A percentile compares a stretch with the other conserved stretches of the same genome.
Evolutionary conservation across 1,140 invertebrate genomes (phyloP).

Genomic region (Papilio helenus): DNA sequence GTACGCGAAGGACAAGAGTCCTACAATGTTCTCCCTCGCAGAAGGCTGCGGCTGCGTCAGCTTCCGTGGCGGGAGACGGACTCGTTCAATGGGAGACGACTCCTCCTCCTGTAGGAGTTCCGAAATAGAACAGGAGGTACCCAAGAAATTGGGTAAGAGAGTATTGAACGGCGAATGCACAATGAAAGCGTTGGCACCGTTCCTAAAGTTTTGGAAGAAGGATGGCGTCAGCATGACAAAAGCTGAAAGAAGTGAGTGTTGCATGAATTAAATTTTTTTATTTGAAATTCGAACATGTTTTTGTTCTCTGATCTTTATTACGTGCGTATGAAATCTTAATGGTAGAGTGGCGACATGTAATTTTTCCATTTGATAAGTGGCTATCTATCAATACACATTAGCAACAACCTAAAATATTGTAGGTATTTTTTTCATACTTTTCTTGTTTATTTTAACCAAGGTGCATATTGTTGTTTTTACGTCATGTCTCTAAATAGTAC

Average conservation of each 20-base stretch:
- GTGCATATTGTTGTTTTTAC: neutral
- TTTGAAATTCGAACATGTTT: constrained; percentile 14
- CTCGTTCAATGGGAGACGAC: constrained; percentile 80
- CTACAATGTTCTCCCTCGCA: constrained; percentile 75
- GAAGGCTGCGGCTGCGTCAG: constrained; percentile 81
- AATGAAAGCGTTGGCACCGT: constrained; percentile 81
- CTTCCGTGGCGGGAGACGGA: constrained; percentile 72
- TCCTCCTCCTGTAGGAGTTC: constrained; percentile 85
- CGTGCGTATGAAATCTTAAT: neutral
- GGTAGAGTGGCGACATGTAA: neutral
- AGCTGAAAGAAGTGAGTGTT: constrained; percentile 87
- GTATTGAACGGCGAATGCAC: constrained; percentile 74
- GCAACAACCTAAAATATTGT: neutral
- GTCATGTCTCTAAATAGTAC: neutral
- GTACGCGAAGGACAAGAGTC: constrained; percentile 74
- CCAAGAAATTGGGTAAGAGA: constrained; percentile 66
- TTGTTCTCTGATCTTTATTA: neutral
- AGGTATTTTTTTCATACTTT: neutral
- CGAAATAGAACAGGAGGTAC: constrained; percentile 82
- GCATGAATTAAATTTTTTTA: constrained; percentile 33
- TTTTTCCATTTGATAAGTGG: neutral
- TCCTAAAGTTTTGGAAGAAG: constrained; percentile 83
- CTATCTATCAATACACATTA: neutral
- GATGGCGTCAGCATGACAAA: constrained; percentile 87
- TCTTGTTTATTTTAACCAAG: neutral